phyloP scores from a whole-genome alignment of 2,888 invertebrate species.

The Pristionchus maxplancki region DNA sequence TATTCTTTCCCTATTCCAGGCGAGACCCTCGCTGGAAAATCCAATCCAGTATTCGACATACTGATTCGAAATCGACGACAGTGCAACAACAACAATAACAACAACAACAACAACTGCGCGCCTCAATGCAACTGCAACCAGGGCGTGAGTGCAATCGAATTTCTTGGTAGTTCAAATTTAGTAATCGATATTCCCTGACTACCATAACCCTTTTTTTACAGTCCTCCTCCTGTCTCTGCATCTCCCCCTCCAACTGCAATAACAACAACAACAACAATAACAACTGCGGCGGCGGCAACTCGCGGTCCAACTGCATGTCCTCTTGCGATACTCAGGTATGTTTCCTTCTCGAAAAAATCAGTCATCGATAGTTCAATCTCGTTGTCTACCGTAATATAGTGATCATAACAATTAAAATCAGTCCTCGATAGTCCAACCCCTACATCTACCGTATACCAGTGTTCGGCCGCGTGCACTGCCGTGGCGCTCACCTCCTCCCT shows the following conservation, averaged over 20 bases:
- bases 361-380: neutral
- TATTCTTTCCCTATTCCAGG: neutral
- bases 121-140: slow-evolving; percentile 50
- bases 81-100: slow-evolving; percentile 40
- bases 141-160: neutral
- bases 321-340: slow-evolving; percentile 47
- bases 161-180: neutral
- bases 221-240: slow-evolving; percentile 42
- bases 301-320: slow-evolving; percentile 13
- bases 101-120: slow-evolving; percentile 21
- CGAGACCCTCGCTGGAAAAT: slow-evolving; percentile 4
- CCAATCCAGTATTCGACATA: neutral
- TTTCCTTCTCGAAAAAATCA: neutral
- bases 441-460: slow-evolving; percentile 2
- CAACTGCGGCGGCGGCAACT: neutral
- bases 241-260: neutral
- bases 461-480: slow-evolving; percentile 38
- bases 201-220: neutral
- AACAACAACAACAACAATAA: slow-evolving; percentile 10
- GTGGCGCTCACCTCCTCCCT: slow-evolving; percentile 39
- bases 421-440: neutral
- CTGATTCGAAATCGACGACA: neutral
- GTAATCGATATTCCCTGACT: neutral
- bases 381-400: neutral
- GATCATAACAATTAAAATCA: neutral